A percentile compares a stretch with the other conserved stretches of the same genome.
Conservation (phyloP, 2,888 invertebrate genomes). For the Lasiommata megera region DNA sequence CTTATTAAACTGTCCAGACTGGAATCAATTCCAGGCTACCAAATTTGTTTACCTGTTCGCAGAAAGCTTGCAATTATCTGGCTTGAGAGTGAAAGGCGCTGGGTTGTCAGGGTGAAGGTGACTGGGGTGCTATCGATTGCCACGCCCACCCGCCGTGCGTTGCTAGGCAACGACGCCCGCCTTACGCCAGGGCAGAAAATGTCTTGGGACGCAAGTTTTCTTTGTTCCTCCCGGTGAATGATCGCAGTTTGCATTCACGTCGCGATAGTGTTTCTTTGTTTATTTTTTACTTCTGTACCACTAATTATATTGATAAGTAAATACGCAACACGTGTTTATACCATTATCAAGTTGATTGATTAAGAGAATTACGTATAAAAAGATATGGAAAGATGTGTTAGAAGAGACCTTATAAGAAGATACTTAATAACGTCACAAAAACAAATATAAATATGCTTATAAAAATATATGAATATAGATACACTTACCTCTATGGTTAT, state of each 20-base stretch:
- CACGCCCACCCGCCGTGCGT: slow-evolving; percentile 84
- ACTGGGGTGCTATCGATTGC: slow-evolving; percentile 86
- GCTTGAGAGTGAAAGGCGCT: slow-evolving; percentile 47
- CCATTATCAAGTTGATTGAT: no score
- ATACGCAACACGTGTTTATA: no score
- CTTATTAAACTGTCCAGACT: slow-evolving; percentile 8
- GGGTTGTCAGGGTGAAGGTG: slow-evolving; percentile 52
- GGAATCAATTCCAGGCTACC: slow-evolving; percentile 10
- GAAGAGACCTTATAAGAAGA: no score
- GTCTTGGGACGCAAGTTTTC: slow-evolving; percentile 22
- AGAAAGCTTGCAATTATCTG: slow-evolving; percentile 23
- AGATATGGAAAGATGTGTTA: no score
- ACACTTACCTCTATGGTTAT: no score
- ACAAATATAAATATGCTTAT: no score
- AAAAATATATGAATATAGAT: no score
- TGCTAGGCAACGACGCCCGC: slow-evolving; percentile 69
- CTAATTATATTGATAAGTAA: no score
- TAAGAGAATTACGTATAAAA: no score
- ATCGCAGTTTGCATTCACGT: not conserved
- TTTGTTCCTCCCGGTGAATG: not conserved
- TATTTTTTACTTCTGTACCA: not conserved
- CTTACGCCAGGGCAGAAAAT: slow-evolving; percentile 34
- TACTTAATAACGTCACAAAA: no score
- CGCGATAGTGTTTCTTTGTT: not conserved
- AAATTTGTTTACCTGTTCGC: slow-evolving; percentile 11